Evolutionary conservation across 2,113 vertebrate genomes (phyloP).

Genomic region (Myrmecobius fasciatus): DNA sequence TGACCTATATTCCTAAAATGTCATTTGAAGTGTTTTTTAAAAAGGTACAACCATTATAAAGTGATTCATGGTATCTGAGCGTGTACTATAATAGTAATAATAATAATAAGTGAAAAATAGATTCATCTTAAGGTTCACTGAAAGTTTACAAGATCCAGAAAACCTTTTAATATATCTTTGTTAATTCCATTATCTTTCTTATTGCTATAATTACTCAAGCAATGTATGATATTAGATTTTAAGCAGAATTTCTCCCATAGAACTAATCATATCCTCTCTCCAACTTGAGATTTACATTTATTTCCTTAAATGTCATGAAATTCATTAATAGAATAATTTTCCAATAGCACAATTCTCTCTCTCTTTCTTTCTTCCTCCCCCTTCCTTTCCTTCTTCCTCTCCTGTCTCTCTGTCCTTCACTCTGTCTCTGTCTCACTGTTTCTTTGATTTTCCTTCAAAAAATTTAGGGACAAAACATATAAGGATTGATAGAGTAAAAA

Average conservation of each 20-base stretch:
- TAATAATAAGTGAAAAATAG: constrained; percentile 40
- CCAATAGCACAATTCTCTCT: background rate
- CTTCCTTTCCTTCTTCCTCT: no score
- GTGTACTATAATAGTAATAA: constrained; percentile 8
- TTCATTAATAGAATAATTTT: background rate
- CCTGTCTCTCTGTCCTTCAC: no score
- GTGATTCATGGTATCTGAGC: constrained; percentile 29
- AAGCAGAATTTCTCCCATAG: background rate
- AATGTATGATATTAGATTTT: background rate
- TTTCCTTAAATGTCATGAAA: background rate
- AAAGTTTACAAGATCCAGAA: constrained; percentile 49
- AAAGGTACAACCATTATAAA: background rate
- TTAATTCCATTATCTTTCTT: background rate
- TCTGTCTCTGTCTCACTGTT: no score
- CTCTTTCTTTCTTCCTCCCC: background rate
- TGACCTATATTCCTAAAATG: constrained; percentile 6
- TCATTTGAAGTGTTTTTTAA: background rate
- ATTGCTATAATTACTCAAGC: background rate
- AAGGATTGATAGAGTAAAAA: background rate
- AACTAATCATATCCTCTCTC: background rate
- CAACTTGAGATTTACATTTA: background rate
- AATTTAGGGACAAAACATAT: background rate
- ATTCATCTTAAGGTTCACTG: constrained; percentile 13
- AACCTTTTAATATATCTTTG: constrained; percentile 11
- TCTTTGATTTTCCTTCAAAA: background rate